Conservation (phyloP, 2,797 vertebrate genomes). For the Catharus ustulatus region DNA sequence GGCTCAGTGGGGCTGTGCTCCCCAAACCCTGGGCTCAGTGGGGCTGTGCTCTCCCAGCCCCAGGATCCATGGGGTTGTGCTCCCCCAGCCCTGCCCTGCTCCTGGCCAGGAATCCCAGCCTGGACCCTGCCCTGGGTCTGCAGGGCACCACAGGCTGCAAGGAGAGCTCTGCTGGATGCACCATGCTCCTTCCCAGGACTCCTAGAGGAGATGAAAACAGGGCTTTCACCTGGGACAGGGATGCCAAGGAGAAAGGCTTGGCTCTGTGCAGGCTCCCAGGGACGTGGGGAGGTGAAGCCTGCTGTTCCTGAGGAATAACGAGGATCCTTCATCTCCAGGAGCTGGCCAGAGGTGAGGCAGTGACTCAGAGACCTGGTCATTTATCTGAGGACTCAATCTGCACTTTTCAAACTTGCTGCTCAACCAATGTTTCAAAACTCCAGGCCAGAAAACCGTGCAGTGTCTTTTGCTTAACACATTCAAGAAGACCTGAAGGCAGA, state of each 20-base stretch:
- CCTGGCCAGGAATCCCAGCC: background rate
- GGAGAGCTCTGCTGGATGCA: background rate
- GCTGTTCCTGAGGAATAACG: background rate
- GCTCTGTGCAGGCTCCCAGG: background rate
- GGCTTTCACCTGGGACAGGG: background rate
- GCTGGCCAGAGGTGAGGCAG: background rate
- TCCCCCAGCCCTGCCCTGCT: no score
- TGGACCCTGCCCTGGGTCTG: background rate
- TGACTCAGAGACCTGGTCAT: background rate
- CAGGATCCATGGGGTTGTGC: no score
- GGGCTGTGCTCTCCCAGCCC: no score
- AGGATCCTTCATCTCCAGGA: background rate
- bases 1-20: no score
- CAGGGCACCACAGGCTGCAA: no score
- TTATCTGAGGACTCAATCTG: background rate
- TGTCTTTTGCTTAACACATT: background rate
- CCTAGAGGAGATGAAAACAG: background rate
- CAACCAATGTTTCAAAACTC: background rate
- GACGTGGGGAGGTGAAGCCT: background rate
- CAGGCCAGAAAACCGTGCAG: background rate
- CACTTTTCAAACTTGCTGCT: background rate
- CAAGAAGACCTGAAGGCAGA: background rate
- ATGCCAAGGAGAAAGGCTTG: background rate
- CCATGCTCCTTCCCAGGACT: background rate
- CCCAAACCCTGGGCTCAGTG: no score